These are phyloP conservation scores for Mythimna lalbum DNA, from an alignment of 2,888 invertebrate species.

Conservation along the genomic window DNA sequence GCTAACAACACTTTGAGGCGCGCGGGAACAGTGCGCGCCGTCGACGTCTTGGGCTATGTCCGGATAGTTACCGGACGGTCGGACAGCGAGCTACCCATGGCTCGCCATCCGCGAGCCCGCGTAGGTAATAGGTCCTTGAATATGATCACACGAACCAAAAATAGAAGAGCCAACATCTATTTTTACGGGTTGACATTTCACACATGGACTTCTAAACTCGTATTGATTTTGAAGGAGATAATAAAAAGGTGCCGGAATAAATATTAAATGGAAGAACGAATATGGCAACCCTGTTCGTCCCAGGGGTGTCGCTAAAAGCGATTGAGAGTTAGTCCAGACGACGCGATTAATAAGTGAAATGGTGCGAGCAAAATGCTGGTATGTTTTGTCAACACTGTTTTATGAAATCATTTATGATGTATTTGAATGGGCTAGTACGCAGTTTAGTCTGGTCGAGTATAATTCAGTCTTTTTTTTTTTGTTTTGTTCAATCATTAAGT, in stretches of 20 bases:
- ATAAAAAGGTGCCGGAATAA: conserved; percentile 24
- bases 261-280: conserved; percentile 40
- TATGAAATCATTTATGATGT: conserved; percentile 8
- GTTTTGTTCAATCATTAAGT: no score
- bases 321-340: conserved; percentile 36
- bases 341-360: conserved; percentile 39
- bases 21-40: no score
- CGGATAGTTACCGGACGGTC: no score
- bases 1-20: no score
- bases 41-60: no score
- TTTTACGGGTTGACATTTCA: conserved; percentile 38
- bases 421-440: neutral
- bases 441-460: neutral
- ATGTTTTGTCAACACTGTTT: conserved; percentile 13
- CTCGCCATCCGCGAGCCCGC: no score
- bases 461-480: no score
- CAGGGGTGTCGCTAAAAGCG: conserved; percentile 38
- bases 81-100: no score
- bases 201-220: conserved; percentile 1
- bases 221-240: conserved; percentile 24
- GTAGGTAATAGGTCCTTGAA: conserved; percentile 3
- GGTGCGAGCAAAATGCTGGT: conserved; percentile 2
- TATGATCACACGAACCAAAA: conserved; percentile 18
- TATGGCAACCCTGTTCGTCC: conserved; percentile 31
- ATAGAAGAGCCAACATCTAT: conserved; percentile 12